Base-by-base conservation (phyloP, 2,888 invertebrate genomes). In the Platypus cylindrus region DNA sequence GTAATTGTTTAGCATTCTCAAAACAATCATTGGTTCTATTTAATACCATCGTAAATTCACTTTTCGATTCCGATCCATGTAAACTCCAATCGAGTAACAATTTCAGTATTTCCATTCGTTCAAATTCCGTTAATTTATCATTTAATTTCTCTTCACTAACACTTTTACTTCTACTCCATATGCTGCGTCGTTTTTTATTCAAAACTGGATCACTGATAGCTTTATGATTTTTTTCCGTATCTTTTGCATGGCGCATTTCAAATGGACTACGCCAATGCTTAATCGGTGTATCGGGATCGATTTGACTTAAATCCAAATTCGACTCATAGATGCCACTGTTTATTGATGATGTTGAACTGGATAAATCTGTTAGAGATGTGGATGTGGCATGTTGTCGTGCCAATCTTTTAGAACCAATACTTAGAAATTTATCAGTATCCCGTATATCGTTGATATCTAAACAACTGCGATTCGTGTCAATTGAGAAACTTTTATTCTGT, bases 181-280 rank as follows among this genome's bases (percentile, higher is more conserved):
- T 37, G 18, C 41, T 45, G 11, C 29, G 33, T 34, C 46, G 48
- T 17, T 43, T 38, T 37, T 48, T 49, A 36, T 48, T 50, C 26
- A 59, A 45, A 33, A 52, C 48, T 11, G 61, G 58, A 33, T 56
- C 56, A 41, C 61, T 61, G 9, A 48, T 49, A 8, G 60, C 53
- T 36, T 53, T 54, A 45, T 63, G 58, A 46, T 76, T 68, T 45
- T 81, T 83, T 55, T 75, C 78, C 38, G 83, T 61, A 24, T 75
- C 77, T 37, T 75, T 77, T 7, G 78, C 75, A 13, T 78, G 70
- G 36, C 77, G 61, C 32, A 73, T 73, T 47, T 78, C 76, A 46
- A 77, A 76, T 1, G 78, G 78, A 0, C 77, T 77, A 48, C 71
- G 74, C 78, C 78, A 78, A 30, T 54, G 53, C 31, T 55, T 55